A percentile compares a stretch with the other conserved stretches of the same genome.
These are phyloP conservation scores for Eptesicus fuscus DNA, from an alignment of 2,113 vertebrate species.

Conservation along the genomic window DNA sequence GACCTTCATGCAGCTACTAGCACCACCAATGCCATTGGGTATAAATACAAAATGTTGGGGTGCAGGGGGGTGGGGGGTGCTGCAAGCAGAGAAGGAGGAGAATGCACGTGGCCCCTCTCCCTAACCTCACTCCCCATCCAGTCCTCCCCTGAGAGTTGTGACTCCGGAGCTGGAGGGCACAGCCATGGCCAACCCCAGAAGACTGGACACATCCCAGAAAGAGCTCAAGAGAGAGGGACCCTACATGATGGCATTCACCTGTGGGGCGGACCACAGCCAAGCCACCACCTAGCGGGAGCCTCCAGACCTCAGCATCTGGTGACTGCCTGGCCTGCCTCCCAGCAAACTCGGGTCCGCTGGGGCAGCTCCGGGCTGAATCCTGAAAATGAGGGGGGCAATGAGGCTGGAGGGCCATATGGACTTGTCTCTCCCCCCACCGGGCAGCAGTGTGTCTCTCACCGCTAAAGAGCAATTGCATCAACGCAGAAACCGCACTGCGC, in stretches of 20 bases:
- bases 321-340: neutral
- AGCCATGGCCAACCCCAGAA: neutral
- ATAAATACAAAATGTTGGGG: neutral
- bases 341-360: neutral
- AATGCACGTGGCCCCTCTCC: fast-evolving
- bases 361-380: neutral
- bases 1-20: neutral
- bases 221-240: neutral
- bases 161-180: neutral
- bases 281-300: neutral
- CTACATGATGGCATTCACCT: neutral
- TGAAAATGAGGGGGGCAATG: neutral
- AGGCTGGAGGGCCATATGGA: neutral
- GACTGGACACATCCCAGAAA: neutral
- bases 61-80: no score
- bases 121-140: neutral
- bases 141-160: neutral
- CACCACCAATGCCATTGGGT: neutral
- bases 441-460: neutral
- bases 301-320: neutral
- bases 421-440: neutral
- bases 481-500: neutral
- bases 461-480: neutral
- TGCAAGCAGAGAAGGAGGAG: neutral
- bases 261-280: neutral